Evolutionary conservation across 2,888 invertebrate species (phyloP).

Genomic region (Campoplex nolae): DNA sequence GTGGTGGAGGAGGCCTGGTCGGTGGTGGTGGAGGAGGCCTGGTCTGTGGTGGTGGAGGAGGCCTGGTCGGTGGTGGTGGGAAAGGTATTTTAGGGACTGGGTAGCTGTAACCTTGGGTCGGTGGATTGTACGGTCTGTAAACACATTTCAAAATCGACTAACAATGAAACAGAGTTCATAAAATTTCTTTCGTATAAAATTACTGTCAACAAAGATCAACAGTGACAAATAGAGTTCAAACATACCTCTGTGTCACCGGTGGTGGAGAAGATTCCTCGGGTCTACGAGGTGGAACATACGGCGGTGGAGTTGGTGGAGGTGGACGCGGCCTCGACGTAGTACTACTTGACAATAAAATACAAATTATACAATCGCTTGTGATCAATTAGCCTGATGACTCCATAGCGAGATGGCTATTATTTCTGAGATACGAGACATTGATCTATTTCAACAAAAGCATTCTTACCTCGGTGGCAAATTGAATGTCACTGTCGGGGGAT

Average conservation of each 20-base stretch:
- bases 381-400: neutral
- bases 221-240: too few species aligned
- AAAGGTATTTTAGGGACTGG: too few species aligned
- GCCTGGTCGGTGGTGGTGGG: neutral
- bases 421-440: neutral
- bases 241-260: conserved; percentile 29
- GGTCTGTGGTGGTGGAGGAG: too few species aligned
- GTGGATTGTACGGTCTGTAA: too few species aligned
- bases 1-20: too few species aligned
- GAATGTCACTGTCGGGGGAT: neutral
- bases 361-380: neutral
- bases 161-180: too few species aligned
- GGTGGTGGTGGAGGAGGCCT: too few species aligned
- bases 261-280: conserved; percentile 45
- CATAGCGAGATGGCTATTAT: neutral
- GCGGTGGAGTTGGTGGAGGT: conserved; percentile 50
- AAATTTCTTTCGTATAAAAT: too few species aligned
- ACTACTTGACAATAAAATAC: neutral
- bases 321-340: conserved; percentile 41
- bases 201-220: too few species aligned
- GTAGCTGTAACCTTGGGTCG: too few species aligned
- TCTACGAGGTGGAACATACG: conserved; percentile 30
- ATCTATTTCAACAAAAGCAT: neutral
- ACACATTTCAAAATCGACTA: too few species aligned
- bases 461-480: neutral